These are phyloP conservation scores for Aythya baeri DNA, from an alignment of 2,113 vertebrate species.

Conservation along the genomic window DNA sequence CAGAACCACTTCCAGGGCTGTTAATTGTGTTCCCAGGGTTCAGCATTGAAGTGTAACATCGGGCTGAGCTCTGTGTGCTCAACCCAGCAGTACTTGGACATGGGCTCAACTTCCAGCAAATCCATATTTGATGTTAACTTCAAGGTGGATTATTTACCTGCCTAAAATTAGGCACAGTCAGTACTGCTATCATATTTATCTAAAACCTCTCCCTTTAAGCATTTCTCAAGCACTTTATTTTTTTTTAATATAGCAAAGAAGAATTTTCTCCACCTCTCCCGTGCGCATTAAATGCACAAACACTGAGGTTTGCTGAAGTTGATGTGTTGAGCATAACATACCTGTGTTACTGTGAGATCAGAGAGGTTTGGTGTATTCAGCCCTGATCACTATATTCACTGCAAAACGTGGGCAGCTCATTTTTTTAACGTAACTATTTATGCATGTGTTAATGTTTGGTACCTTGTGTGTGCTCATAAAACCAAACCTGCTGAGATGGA, in stretches of 20 bases:
- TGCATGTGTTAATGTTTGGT: constrained; percentile 7
- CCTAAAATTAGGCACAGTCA: not conserved
- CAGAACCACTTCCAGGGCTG: not conserved
- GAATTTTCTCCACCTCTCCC: not conserved
- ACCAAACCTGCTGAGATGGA: not conserved
- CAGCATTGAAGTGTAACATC: not conserved
- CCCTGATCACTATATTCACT: not conserved
- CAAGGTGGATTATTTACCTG: not conserved
- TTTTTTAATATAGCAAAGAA: not conserved
- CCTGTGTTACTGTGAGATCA: rapidly evolving
- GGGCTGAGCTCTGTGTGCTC: not conserved
- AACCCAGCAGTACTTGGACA: not conserved
- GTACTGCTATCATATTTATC: not conserved
- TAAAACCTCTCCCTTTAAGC: not conserved
- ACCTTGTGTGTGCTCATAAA: not conserved
- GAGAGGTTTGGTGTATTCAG: not conserved
- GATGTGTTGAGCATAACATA: not conserved
- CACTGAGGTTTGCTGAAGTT: not conserved
- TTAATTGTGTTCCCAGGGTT: not conserved
- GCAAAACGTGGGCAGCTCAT: not conserved
- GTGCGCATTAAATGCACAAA: rapidly evolving
- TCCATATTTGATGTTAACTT: not conserved
- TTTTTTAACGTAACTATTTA: not conserved
- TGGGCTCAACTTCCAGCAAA: not conserved
- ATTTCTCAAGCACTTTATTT: constrained; percentile 58